These are phyloP conservation scores for Perognathus longimembris DNA, from an alignment of 2,113 vertebrate genomes.

Conservation along the genomic window DNA sequence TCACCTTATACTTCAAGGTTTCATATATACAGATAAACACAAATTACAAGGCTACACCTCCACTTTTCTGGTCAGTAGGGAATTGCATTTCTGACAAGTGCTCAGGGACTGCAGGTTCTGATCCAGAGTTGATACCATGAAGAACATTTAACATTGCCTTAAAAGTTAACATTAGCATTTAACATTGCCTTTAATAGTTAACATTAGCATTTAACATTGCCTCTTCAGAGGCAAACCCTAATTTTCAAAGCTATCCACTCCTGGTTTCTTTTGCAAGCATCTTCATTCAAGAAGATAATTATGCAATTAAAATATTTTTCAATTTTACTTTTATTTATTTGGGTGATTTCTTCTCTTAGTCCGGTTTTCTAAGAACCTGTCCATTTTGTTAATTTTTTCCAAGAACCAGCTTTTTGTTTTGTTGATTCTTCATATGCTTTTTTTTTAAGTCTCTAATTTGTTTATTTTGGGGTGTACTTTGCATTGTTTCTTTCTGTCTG, in stretches of 20 bases:
- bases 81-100: conserved; percentile 46
- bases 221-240: background rate
- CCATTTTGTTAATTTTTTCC: no score
- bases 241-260: background rate
- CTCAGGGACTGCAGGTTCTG: background rate
- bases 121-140: background rate
- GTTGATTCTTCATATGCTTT: no score
- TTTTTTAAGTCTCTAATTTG: no score
- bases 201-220: background rate
- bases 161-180: background rate
- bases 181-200: background rate
- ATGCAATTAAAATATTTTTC: background rate
- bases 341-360: no score
- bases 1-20: conserved; percentile 15
- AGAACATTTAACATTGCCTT: background rate
- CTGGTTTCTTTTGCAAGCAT: background rate
- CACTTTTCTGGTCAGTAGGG: background rate
- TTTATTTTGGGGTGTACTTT: no score
- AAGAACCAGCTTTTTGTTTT: no score
- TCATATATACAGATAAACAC: background rate
- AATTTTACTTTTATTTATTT: no score
- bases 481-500: no score
- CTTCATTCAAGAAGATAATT: conserved; percentile 30
- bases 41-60: background rate
- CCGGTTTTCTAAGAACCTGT: no score